A percentile compares a stretch with the other conserved stretches of the same genome.
Evolutionary conservation across 2,888 invertebrate species (phyloP).

Genomic region (Leptinotarsa juncta): DNA sequence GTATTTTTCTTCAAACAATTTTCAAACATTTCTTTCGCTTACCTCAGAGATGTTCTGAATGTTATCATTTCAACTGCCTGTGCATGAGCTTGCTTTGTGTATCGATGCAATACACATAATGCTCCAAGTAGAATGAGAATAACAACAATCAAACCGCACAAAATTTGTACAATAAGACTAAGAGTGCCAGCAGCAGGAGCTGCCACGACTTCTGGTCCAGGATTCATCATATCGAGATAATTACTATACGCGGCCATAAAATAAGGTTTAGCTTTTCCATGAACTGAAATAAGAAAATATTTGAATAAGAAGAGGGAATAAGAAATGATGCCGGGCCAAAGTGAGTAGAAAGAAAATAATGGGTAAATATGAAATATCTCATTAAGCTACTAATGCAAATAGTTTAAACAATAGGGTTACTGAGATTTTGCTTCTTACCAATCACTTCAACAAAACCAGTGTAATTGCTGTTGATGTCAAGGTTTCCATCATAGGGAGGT

Average conservation of each 20-base stretch:
- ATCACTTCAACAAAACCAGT: constrained; percentile 88
- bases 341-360: too few relatives aligned
- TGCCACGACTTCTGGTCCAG: constrained; percentile 71
- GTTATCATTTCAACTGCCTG: constrained; percentile 78
- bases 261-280: constrained; percentile 63
- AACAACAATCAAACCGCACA: constrained; percentile 73
- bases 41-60: constrained; percentile 76
- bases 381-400: too few relatives aligned
- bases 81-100: constrained; percentile 74
- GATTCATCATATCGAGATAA: constrained; percentile 79
- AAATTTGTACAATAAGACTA: constrained; percentile 76
- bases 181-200: constrained; percentile 66
- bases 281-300: constrained; percentile 62
- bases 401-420: not conserved
- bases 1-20: too few relatives aligned
- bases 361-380: too few relatives aligned
- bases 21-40: constrained; percentile 41
- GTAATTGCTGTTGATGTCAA: constrained; percentile 84
- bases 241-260: constrained; percentile 78
- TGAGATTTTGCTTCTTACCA: constrained; percentile 54
- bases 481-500: constrained; percentile 76
- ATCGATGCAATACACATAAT: constrained; percentile 75
- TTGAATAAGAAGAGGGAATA: constrained; percentile 4
- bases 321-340: not conserved
- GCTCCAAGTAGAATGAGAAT: constrained; percentile 72